These are phyloP conservation scores for Nerophis ophidion DNA, from an alignment of 2,113 vertebrate genomes.

Conservation along the genomic window DNA sequence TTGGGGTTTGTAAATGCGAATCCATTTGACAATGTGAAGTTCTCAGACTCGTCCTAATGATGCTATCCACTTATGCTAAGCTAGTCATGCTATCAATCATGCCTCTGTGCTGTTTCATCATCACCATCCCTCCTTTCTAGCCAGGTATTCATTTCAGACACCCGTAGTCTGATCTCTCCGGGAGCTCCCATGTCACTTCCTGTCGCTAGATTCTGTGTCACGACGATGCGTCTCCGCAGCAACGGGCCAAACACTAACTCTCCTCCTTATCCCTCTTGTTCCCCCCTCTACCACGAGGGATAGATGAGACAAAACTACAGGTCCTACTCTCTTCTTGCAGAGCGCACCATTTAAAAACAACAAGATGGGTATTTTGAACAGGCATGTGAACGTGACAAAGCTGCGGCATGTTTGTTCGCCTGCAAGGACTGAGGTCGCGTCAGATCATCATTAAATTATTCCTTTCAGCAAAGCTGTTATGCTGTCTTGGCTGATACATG, in stretches of 20 bases:
- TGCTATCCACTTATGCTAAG: constrained; percentile 26
- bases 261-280: background rate
- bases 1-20: no score
- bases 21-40: no score
- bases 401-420: constrained; percentile 17
- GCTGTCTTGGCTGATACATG: no score
- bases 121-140: constrained; percentile 49
- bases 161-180: constrained; percentile 52
- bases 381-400: no score
- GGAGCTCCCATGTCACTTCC: constrained; percentile 64
- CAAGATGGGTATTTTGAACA: no score
- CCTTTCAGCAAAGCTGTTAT: no score
- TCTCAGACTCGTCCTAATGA: constrained; percentile 13
- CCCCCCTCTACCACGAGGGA: background rate
- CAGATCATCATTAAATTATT: constrained; percentile 26
- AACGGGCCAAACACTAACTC: constrained; percentile 17
- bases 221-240: constrained; percentile 28
- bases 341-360: no score
- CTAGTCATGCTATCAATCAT: constrained; percentile 13
- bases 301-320: background rate
- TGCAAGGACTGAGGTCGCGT: constrained; percentile 28
- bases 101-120: constrained; percentile 20
- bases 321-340: background rate
- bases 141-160: constrained; percentile 61
- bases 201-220: constrained; percentile 60